Evolutionary conservation across 2,113 vertebrate species (phyloP), one percentile per base, ranked within the genome.

Genomic region (Delphinapterus leucas): DNA sequence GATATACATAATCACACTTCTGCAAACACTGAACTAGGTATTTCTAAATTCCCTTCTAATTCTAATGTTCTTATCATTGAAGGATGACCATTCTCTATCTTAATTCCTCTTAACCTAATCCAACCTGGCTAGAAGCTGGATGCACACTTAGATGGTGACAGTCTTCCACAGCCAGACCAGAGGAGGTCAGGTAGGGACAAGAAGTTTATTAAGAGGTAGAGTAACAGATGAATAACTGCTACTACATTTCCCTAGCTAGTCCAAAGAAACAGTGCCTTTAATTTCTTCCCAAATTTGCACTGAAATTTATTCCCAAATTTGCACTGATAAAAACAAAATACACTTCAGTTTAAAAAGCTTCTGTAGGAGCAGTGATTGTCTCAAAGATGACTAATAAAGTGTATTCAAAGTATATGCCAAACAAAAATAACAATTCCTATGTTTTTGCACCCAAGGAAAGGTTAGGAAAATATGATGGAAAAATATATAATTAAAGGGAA

Each of bases 11-110:
- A 85, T 47, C 63, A 95, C 14, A 95, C 20, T 96, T 88, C 28
- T 96, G 41, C 17, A 88, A 96, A 95, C 41, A 71, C 8, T 95
- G 71, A 88, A 85, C 58, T 60, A 82, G 31, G 38, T 70, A 79
- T 82, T 91, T 97, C 88, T 90, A 94, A 88, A 95, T 87, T 74
- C 23, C 49, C 44, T 77, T 93, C 55, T 61, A 88, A 53, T 96
- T 77, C 68, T 61, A 96, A 96, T 61, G 76, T 70, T 87, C 73
- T 89, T 73, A 70, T 84, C 31, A 87, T 3, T 93, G 38, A 92
- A 87, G 36, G 55, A 87, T 41, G 74, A 71, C 67, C 41, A 77
- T 81, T 67, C 38, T 96, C 80, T 93, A 63, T 49, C 8, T 38
- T 91, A 90, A 63, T 70, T 80, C 55, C 81, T 80, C 41, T 83